Evolutionary conservation across 2,888 invertebrate genomes (phyloP).

Genomic region (Orchesella flavescens): DNA sequence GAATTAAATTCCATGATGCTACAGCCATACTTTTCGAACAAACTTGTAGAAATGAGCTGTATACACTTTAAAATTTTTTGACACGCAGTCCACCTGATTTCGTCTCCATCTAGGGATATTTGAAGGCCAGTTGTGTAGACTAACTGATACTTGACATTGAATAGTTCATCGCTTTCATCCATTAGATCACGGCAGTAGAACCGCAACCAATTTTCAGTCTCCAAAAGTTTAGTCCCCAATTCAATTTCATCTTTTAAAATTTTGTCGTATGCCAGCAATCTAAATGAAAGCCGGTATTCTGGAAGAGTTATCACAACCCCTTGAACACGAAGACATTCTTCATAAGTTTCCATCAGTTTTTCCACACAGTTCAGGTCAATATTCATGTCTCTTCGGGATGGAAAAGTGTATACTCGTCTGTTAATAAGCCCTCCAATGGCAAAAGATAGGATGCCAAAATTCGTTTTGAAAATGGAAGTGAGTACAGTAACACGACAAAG

Average conservation of each 20-base stretch:
- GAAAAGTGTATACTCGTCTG: constrained; percentile 60
- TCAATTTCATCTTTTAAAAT: neutral
- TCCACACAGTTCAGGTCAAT: neutral
- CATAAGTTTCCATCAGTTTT: neutral
- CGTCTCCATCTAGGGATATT: constrained; percentile 43
- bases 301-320: constrained; percentile 63
- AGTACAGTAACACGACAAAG: constrained; percentile 66
- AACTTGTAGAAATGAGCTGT: neutral
- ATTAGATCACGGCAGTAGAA: constrained; percentile 59
- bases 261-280: constrained; percentile 53
- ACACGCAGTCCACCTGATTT: constrained; percentile 16
- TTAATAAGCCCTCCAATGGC: constrained; percentile 63
- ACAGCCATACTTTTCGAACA: constrained; percentile 6
- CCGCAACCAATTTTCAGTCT: constrained; percentile 51
- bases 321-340: constrained; percentile 42
- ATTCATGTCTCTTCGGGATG: constrained; percentile 55
- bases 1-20: constrained; percentile 9
- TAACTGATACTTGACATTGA: constrained; percentile 67
- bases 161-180: constrained; percentile 70
- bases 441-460: constrained; percentile 42
- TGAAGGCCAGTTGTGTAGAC: constrained; percentile 65
- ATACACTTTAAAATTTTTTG: constrained; percentile 30
- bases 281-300: constrained; percentile 57
- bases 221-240: constrained; percentile 1
- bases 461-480: constrained; percentile 61